Conservation (phyloP, 2,797 vertebrate genomes). For the Smutsia temminckii region DNA sequence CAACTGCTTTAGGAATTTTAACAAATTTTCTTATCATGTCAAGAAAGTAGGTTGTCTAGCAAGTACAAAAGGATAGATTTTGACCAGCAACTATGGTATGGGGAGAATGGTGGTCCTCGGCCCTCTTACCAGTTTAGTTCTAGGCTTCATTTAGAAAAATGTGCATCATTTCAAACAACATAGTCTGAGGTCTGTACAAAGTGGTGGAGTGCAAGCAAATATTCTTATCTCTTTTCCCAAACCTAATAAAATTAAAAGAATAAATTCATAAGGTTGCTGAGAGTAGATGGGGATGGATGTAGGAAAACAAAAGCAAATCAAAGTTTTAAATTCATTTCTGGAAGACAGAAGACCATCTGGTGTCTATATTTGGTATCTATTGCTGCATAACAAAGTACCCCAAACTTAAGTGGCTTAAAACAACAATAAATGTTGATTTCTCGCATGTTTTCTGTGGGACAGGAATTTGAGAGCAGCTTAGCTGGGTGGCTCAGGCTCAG, state of each 20-base stretch:
- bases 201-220: neutral
- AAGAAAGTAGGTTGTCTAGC: neutral
- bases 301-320: neutral
- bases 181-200: neutral
- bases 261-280: neutral
- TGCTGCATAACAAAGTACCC: neutral
- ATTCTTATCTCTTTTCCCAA: neutral
- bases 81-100: neutral
- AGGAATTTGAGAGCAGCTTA: neutral
- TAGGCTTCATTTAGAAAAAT: conserved; percentile 1
- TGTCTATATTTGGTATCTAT: neutral
- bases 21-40: neutral
- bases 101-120: neutral
- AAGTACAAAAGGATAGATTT: neutral
- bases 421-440: neutral
- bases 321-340: neutral
- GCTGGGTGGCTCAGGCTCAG: neutral
- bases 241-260: neutral
- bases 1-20: conserved; percentile 3
- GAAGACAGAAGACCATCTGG: neutral
- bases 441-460: neutral
- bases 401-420: neutral
- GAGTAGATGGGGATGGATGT: neutral
- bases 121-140: neutral
- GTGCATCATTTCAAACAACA: neutral